Evolutionary conservation across 1,140 invertebrate species (phyloP).

Genomic region (Andrena cerasifolii): DNA sequence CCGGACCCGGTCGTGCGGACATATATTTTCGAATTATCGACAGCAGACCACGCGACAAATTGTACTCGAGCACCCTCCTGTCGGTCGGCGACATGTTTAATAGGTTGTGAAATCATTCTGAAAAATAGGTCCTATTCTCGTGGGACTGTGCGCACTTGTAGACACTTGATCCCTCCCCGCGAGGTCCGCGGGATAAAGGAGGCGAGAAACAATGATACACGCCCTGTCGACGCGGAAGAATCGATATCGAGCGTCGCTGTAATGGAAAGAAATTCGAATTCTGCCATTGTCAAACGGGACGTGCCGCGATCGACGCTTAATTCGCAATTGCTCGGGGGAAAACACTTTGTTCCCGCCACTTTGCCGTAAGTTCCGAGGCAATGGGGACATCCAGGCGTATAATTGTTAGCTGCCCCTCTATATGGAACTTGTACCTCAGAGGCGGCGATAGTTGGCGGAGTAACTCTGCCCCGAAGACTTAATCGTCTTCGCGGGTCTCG

Average conservation of each 20-base stretch:
- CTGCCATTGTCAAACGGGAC: not conserved
- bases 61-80: slow-evolving; percentile 51
- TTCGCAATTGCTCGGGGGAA: not conserved
- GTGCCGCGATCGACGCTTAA: not conserved
- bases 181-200: not conserved
- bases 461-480: not conserved
- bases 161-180: slow-evolving; percentile 2
- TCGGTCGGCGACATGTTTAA: slow-evolving; percentile 65
- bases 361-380: too few species aligned
- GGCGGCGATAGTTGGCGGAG: not conserved
- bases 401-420: too few species aligned
- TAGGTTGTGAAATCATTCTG: slow-evolving; percentile 68
- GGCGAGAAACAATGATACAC: not conserved
- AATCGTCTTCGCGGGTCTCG: slow-evolving; percentile 8
- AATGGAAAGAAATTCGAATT: not conserved
- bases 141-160: slow-evolving; percentile 30
- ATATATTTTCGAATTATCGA: slow-evolving; percentile 71
- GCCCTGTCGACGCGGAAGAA: slow-evolving; percentile 12
- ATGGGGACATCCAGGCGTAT: too few species aligned
- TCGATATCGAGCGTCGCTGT: not conserved
- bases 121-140: slow-evolving; percentile 59
- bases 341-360: too few species aligned
- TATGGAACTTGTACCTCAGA: too few species aligned
- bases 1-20: slow-evolving; percentile 37
- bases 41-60: slow-evolving; percentile 65